Base-by-base conservation (phyloP, 2,797 vertebrate species). In the Amazonetta brasiliensis region DNA sequence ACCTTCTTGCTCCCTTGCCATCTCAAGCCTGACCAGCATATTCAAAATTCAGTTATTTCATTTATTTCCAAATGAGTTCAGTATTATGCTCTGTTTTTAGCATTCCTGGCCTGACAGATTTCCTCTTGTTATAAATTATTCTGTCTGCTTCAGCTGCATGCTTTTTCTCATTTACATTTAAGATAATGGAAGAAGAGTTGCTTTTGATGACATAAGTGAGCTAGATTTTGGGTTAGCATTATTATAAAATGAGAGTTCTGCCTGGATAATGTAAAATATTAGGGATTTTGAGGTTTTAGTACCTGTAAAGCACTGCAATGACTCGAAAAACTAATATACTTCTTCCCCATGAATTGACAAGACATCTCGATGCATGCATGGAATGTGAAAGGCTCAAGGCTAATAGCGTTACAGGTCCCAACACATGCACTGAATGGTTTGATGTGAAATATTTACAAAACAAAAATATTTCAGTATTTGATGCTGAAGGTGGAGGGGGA, bases 121-220 rank as follows among this genome's bases (percentile, higher is more conserved):
- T 91, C 73, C 43, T 84, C 55, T 96, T 80, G 81, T 95, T 95
- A 91, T 94, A 90, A 94, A 96, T 96, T 87, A 96, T 54, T 95
- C 92, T 88, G 87, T 95, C 89, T 91, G 87, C 48, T 91, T 91
- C 80, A 76, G 87, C 63, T 75, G 66, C 80, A 88, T 97, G 95
- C 33, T 90, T 96, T 92, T 96, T 91, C 91, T 96, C 95, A 94
- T 96, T 95, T 95, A 79, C 44, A 74, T 95, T 94, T 91, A 90
- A 94, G 83, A 92, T 96, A 95, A 96, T 94, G 85, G 80, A 90
- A 94, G 77, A 92, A 84, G 89, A 94, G 91, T 82, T 94, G 74
- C 83, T 95, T 94, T 92, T 94, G 69, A 94, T 94, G 80, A 74
- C 59, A 69, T 90, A 89, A 94, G 71, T 82, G 52, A 82, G 69